Base-by-base conservation (phyloP, 1,140 invertebrate species). In the Ips typographus region DNA sequence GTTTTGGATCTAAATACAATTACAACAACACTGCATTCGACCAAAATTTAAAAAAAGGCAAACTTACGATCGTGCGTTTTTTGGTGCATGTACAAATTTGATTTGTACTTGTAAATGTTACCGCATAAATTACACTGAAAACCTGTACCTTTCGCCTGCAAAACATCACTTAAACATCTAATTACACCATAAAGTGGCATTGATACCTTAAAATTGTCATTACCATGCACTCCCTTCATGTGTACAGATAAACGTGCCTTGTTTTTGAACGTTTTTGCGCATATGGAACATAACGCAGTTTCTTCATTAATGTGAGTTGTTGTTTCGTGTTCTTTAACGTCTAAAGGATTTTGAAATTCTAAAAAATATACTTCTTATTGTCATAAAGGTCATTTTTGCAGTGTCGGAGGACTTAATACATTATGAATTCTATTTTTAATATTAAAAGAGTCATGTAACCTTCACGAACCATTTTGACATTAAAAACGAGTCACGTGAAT, bases 221-320 rank as follows among this genome's bases (percentile, higher is more conserved):
- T 42, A 6, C 36, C 38, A 59, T 59, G 57, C 6, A 59, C 57
- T 8, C 7, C 7, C 40, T 42, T 40, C 38, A 42, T 40, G 40
- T 59, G 40, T 59, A 5, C 7, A 7, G 7, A 22, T 4, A 40
- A 40, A 59, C 8, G 41, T 40, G 7, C 37, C 4, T 64, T 40
- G 52, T 70, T 58, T 43, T 70, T 70, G 51, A 70, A 70, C 36
- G 8, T 43, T 38, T 56, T 63, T 36, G 41, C 55, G 22, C 68
- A 70, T 38, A 58, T 42, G 1, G 60, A 40, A 44, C 68, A 70
- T 2, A 64, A 37, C 38, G 56, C 58, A 56, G 44, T 62, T 56
- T 41, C 55, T 43, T 68, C 66, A 1, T 39, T n/a, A 7, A 8
- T 62, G 49, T 68, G 66, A 4, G 59, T 53, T 2, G 66, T 60